These are phyloP conservation scores for Pherbina coryleti DNA, from an alignment of 2,888 invertebrate species.

Conservation along the genomic window DNA sequence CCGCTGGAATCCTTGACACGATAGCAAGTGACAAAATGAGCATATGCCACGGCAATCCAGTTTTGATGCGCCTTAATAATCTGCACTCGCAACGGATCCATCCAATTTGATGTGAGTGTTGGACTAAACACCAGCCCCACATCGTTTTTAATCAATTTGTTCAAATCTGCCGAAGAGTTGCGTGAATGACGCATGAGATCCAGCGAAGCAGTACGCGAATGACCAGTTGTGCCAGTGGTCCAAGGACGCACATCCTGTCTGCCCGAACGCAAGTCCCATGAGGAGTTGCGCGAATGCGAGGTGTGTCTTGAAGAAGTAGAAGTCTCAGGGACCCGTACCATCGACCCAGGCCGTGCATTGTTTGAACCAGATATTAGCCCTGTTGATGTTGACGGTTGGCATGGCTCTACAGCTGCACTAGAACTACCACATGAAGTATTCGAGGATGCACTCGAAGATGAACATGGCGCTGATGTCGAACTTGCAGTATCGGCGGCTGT, in stretches of 20 bases:
- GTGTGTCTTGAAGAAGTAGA: constrained; percentile 57
- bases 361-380: constrained; percentile 40
- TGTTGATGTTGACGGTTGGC: constrained; percentile 54
- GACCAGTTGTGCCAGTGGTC: constrained; percentile 70
- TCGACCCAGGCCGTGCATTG: constrained; percentile 66
- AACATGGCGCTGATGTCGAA: background rate
- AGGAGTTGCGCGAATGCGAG: constrained; percentile 84
- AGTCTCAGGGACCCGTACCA: constrained; percentile 68
- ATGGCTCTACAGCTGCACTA: constrained; percentile 44
- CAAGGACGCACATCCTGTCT: constrained; percentile 60
- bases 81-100: constrained; percentile 89
- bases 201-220: constrained; percentile 87
- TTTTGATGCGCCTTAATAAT: constrained; percentile 97
- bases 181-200: constrained; percentile 79
- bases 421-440: constrained; percentile 21
- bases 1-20: constrained; percentile 95
- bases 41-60: constrained; percentile 97
- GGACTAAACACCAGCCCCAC: constrained; percentile 79
- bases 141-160: constrained; percentile 79
- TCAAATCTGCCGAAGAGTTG: constrained; percentile 81
- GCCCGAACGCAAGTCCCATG: constrained; percentile 78
- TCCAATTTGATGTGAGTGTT: constrained; percentile 74
- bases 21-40: constrained; percentile 95
- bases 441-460: constrained; percentile 19
- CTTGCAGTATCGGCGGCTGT: constrained; percentile 40